These are phyloP conservation scores for Clostera curtula DNA, from an alignment of 2,888 invertebrate genomes.

Conservation along the genomic window DNA sequence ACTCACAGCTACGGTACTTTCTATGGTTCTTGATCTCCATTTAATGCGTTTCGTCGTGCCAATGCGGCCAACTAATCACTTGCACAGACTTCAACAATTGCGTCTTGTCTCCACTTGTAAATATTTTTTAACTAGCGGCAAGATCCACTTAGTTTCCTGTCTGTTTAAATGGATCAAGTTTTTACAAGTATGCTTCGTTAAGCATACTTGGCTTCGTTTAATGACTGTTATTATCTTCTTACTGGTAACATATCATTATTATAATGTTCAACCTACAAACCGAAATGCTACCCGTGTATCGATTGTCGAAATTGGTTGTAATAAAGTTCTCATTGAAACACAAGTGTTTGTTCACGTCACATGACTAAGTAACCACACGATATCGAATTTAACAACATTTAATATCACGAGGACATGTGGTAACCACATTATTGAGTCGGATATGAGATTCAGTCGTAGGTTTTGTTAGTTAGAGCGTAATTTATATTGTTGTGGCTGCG, in stretches of 20 bases:
- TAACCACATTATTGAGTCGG: constrained; percentile 37
- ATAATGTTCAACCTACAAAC: too few species aligned
- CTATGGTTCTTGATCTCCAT: constrained; percentile 54
- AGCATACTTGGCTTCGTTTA: too few species aligned
- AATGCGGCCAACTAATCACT: constrained; percentile 64
- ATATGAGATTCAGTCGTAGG: constrained; percentile 50
- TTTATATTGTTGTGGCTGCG: constrained; percentile 42
- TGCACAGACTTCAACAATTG: constrained; percentile 28
- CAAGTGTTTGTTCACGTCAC: constrained; percentile 46
- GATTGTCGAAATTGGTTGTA: constrained; percentile 29
- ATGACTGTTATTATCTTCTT: too few species aligned
- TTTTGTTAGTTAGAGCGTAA: constrained; percentile 39
- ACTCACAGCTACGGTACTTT: constrained; percentile 67
- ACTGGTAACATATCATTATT: too few species aligned
- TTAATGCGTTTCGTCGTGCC: constrained; percentile 62
- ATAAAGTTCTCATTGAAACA: constrained; percentile 34
- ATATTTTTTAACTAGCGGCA: too few species aligned
- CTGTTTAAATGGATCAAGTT: too few species aligned
- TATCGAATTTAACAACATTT: constrained; percentile 53
- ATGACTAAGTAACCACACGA: constrained; percentile 44
- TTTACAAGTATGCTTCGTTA: too few species aligned
- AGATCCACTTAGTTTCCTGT: too few species aligned
- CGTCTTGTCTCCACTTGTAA: constrained; percentile 23
- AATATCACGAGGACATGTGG: constrained; percentile 55
- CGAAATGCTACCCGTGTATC: constrained; percentile 9